A percentile compares a stretch with the other conserved stretches of the same genome.
phyloP scores from a whole-genome alignment of 2,888 invertebrate species.

The Agrypnus murinus region DNA sequence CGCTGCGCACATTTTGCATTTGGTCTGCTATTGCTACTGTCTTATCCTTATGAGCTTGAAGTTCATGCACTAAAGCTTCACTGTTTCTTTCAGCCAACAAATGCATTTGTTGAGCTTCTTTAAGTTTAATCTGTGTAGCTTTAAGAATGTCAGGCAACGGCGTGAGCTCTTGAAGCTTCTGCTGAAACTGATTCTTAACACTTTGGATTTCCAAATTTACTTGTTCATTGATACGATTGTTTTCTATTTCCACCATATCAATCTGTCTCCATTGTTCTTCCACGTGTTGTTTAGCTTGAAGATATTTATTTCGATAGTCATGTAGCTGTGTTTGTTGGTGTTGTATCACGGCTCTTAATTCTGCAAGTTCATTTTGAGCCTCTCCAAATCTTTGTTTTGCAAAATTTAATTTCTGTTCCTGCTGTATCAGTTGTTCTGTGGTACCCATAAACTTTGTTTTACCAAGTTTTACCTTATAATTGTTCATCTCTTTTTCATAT shows the following conservation, averaged over 20 bases:
- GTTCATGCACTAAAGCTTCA: slow-evolving; percentile 79
- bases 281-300: too few species aligned
- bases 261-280: slow-evolving; percentile 82
- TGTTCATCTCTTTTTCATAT: slow-evolving; percentile 73
- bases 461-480: slow-evolving; percentile 63
- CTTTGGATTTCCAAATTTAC: slow-evolving; percentile 81
- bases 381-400: too few species aligned
- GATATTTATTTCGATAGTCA: slow-evolving; percentile 82
- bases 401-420: too few species aligned
- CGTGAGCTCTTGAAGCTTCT: slow-evolving; percentile 80
- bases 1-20: slow-evolving; percentile 74
- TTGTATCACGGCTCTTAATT: too few species aligned
- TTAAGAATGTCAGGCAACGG: slow-evolving; percentile 81
- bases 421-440: too few species aligned
- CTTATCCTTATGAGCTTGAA: slow-evolving; percentile 76
- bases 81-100: slow-evolving; percentile 79
- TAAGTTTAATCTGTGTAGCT: slow-evolving; percentile 79
- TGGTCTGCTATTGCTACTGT: slow-evolving; percentile 69
- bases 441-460: slow-evolving; percentile 69
- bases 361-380: slow-evolving; percentile 79
- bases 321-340: slow-evolving; percentile 78
- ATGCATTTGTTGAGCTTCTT: slow-evolving; percentile 81
- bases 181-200: slow-evolving; percentile 83
- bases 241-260: slow-evolving; percentile 83
- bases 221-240: slow-evolving; percentile 81